phyloP scores from a whole-genome alignment of 2,888 invertebrate genomes.

The Phyllotreta striolata region DNA sequence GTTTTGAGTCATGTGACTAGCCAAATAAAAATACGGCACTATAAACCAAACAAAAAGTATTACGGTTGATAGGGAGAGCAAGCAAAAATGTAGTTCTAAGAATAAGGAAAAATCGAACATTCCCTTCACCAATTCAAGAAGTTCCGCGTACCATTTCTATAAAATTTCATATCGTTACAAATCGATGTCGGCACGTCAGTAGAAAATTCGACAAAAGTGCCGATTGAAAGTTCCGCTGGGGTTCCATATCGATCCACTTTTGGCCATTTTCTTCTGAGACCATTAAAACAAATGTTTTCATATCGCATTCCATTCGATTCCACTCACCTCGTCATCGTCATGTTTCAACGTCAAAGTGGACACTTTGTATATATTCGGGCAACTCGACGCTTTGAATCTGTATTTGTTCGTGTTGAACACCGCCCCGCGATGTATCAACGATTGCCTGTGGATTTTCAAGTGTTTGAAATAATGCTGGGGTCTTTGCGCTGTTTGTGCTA shows the following conservation, averaged over 20 bases:
- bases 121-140: slow-evolving; percentile 71
- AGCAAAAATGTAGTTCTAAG: slow-evolving; percentile 77
- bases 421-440: slow-evolving; percentile 86
- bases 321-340: slow-evolving; percentile 68
- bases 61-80: slow-evolving; percentile 86
- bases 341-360: slow-evolving; percentile 84
- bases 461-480: slow-evolving; percentile 73
- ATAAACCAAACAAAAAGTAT: slow-evolving; percentile 93
- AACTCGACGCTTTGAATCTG: slow-evolving; percentile 84
- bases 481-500: slow-evolving; percentile 13
- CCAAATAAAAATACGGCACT: slow-evolving; percentile 93
- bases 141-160: slow-evolving; percentile 77
- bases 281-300: background rate
- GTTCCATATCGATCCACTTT: slow-evolving; percentile 1
- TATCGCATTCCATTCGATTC: background rate
- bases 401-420: slow-evolving; percentile 85
- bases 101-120: slow-evolving; percentile 84
- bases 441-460: slow-evolving; percentile 77
- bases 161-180: slow-evolving; percentile 45
- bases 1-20: slow-evolving; percentile 77
- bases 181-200: slow-evolving; percentile 61
- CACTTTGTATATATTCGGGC: slow-evolving; percentile 89
- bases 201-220: slow-evolving; percentile 32
- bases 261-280: slow-evolving; percentile 13
- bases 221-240: background rate